Evolutionary conservation across 1,140 invertebrate genomes (phyloP), one percentile per base, ranked within the genome.

Genomic region (Nasonia longicornis): DNA sequence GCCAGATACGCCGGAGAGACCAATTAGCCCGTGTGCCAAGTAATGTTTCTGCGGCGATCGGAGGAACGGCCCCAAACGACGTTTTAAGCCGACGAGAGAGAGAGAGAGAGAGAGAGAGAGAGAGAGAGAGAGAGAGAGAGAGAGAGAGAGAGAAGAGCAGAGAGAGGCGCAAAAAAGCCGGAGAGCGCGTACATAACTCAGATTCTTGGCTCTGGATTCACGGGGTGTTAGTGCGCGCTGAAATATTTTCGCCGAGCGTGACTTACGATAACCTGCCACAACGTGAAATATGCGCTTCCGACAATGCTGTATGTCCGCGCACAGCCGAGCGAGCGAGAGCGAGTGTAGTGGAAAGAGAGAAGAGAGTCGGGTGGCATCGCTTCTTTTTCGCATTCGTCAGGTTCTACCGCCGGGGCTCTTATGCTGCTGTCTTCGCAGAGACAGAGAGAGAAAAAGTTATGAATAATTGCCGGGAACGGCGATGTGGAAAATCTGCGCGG

Each of bases 21-120:
- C 87, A 89, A 90, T 90, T 90, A 89, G 85, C 85, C 84, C 80
- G 83, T 85, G 86, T 89, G 88, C 88, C 88, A 89, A 89, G 82
- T 86, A 82, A 85, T 83, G 82, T 85, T n/a, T 83, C 87, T 86
- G 85, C 83, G 84, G 22, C 81, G 45, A 63, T 73, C 66, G 52
- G 72, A 58, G 72, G 69, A 82, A 70, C 69, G 84, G 86, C 85
- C 86, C 87, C 87, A 87, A 87, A 86, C 81, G 84, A 82, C 84
- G 81, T 84, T 87, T 87, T 86, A 84, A 86, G 77, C 73, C 77
- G 73, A 77, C 79, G 31, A 79, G 67, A 72, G 77, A 80, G 35
- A 80, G 16, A 16, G 31, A 67, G 38, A 64, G 29, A 69, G 64
- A 75, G 38, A 74, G 77, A 71, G 69, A 72, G 52, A 58, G 20